Evolutionary conservation across 2,797 vertebrate genomes (phyloP).

Genomic region (Spea hammondii): DNA sequence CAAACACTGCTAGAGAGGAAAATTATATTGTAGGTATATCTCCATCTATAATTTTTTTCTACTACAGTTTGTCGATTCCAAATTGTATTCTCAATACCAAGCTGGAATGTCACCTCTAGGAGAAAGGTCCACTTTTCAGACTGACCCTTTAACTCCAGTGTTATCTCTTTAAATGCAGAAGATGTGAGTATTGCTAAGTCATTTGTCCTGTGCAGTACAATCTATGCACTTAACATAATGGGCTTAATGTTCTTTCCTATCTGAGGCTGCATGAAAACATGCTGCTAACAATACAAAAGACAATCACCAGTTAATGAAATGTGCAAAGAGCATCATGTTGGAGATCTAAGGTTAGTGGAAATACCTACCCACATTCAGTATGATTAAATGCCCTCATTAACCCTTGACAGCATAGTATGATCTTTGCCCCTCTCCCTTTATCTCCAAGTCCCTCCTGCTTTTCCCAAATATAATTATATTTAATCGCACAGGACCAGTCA

Average conservation of each 20-base stretch:
- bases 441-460: constrained; percentile 32
- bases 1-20: too few species aligned
- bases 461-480: constrained; percentile 45
- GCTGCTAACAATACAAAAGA: not conserved
- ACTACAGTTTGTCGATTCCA: too few species aligned
- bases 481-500: constrained; percentile 41
- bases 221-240: constrained; percentile 19
- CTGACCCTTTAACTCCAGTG: not conserved
- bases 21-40: too few species aligned
- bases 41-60: too few species aligned
- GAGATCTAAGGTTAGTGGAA: constrained; percentile 8
- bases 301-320: constrained; percentile 41
- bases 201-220: not conserved
- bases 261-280: not conserved
- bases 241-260: constrained; percentile 2
- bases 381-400: constrained; percentile 45
- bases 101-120: too few species aligned
- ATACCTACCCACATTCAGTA: constrained; percentile 12
- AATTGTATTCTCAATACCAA: too few species aligned
- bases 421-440: constrained; percentile 37
- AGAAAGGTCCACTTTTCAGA: too few species aligned
- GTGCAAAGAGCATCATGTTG: not conserved
- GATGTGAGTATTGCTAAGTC: not conserved
- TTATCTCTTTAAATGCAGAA: not conserved
- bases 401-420: constrained; percentile 25